A percentile compares a stretch with the other conserved stretches of the same genome.
These are phyloP conservation scores for Phenganax stokvisi DNA, from an alignment of 92 coral and sea anemone genomes.

Conservation along the genomic window DNA sequence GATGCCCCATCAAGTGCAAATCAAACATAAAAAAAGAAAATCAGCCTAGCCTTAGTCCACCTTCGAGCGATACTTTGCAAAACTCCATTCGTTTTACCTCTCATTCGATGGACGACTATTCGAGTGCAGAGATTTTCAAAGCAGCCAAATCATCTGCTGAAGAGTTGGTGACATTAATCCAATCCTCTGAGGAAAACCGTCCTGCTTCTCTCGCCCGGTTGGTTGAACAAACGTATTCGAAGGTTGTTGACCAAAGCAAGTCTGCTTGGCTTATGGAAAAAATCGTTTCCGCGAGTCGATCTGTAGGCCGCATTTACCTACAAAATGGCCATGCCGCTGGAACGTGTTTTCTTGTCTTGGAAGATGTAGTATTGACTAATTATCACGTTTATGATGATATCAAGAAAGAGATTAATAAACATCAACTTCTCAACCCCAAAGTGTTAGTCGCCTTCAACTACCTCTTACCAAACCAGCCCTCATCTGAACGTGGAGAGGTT, in stretches of 20 bases:
- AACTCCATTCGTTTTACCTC: no score
- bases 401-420: background rate
- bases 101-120: no score
- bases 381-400: background rate
- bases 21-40: background rate
- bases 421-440: no score
- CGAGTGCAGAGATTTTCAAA: background rate
- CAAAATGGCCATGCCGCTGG: background rate
- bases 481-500: background rate
- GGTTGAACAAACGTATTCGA: background rate
- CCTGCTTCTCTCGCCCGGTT: background rate
- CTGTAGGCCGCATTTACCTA: background rate
- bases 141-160: background rate
- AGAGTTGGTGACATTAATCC: background rate
- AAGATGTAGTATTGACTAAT: background rate
- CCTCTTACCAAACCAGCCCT: background rate
- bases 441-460: conserved; percentile 1
- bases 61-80: no score
- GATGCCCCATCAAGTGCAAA: background rate
- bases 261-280: conserved; percentile 8
- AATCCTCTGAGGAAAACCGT: background rate
- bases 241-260: conserved; percentile 6
- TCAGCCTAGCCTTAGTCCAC: no score
- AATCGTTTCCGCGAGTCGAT: conserved; percentile 1
- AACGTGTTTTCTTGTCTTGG: background rate